These are phyloP conservation scores for Dipodomys ordii DNA, from an alignment of 2,113 vertebrate species.

Conservation along the genomic window DNA sequence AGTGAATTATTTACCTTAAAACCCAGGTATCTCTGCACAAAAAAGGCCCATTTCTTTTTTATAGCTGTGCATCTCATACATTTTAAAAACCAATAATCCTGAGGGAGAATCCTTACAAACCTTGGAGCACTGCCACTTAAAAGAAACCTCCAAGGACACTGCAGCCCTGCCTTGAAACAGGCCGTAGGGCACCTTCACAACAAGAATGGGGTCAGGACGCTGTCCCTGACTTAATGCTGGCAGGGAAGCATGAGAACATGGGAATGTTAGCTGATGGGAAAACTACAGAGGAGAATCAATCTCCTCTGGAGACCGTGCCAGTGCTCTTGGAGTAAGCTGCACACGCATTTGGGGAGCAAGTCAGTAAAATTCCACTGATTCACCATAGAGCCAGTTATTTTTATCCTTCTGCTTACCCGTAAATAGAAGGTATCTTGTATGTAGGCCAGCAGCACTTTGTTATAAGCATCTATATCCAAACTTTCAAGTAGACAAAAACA, in stretches of 20 bases:
- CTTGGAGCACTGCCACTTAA: not conserved
- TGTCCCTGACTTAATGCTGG: conserved; percentile 33
- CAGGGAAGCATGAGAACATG: conserved; percentile 7
- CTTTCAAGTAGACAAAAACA: not conserved
- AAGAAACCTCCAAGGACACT: not conserved
- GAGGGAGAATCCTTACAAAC: not conserved
- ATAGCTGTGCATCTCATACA: not conserved
- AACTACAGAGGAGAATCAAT: conserved; percentile 69
- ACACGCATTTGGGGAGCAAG: conserved; percentile 74
- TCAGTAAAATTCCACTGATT: conserved; percentile 87
- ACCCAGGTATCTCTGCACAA: not conserved
- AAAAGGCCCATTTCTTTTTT: not conserved
- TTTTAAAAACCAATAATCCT: conserved; percentile 24
- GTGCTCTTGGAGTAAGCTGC: conserved; percentile 67
- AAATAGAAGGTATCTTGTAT: conserved; percentile 77
- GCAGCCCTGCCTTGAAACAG: not conserved
- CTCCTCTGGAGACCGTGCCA: conserved; percentile 66
- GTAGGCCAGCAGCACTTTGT: conserved; percentile 53
- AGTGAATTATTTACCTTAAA: conserved; percentile 10
- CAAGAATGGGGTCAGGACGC: not conserved
- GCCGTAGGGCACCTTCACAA: not conserved
- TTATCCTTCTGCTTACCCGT: conserved; percentile 73
- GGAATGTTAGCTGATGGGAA: conserved; percentile 48
- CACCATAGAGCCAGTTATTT: conserved; percentile 74
- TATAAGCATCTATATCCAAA: not conserved